phyloP scores from a whole-genome alignment of 2,113 vertebrate genomes.

The Bos javanicus region DNA sequence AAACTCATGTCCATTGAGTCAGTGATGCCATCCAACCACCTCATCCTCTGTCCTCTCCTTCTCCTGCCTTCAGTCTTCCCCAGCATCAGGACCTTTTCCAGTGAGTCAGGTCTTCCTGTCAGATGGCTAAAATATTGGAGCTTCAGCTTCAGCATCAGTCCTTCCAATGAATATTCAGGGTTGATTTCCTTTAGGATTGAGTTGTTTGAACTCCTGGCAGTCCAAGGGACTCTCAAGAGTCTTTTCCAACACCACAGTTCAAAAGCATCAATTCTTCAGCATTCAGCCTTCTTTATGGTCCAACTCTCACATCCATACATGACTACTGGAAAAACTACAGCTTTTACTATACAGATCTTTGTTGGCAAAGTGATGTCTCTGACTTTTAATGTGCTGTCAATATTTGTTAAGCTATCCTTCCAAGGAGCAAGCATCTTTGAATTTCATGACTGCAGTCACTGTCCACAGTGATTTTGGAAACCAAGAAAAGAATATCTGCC shows the following conservation, averaged over 20 bases:
- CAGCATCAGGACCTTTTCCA: not conserved
- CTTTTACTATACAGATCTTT: not conserved
- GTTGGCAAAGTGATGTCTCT: too few species aligned
- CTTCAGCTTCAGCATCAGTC: not conserved
- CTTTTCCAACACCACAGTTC: not conserved
- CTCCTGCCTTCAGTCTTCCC: not conserved
- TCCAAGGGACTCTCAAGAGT: not conserved
- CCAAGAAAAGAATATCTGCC: not conserved
- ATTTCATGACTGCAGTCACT: not conserved
- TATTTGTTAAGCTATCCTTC: not conserved
- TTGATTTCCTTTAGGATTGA: not conserved
- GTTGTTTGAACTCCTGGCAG: not conserved
- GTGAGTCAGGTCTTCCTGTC: not conserved
- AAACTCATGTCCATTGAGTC: not conserved
- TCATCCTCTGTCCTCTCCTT: not conserved
- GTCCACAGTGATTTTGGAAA: not conserved
- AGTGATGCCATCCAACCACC: not conserved
- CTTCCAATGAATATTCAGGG: not conserved
- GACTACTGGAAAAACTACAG: not conserved
- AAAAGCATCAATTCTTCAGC: not conserved
- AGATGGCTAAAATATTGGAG: not conserved
- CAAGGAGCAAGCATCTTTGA: not conserved
- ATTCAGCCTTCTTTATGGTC: not conserved
- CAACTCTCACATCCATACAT: not conserved
- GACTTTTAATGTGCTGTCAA: not conserved